These are phyloP conservation scores for Melitaea cinxia DNA, from an alignment of 1,140 invertebrate genomes.

Conservation along the genomic window DNA sequence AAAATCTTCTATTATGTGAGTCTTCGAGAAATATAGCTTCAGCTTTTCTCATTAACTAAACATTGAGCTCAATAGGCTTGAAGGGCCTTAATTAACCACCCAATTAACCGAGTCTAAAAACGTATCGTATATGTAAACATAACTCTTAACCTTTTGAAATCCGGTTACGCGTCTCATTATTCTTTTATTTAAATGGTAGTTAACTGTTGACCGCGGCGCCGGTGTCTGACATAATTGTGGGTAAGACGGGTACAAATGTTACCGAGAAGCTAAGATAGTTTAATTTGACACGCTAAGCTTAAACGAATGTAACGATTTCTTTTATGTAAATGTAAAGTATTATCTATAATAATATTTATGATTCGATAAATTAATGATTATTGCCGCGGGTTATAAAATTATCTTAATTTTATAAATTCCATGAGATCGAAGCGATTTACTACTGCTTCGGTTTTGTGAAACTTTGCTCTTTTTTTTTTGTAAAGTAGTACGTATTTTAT, in stretches of 20 bases:
- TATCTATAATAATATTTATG: background rate
- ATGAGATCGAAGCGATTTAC: background rate
- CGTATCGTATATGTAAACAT: slow-evolving; percentile 55
- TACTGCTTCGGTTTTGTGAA: background rate
- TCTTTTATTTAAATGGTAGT: slow-evolving; percentile 67
- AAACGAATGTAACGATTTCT: slow-evolving; percentile 58
- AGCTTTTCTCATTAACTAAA: slow-evolving; percentile 46
- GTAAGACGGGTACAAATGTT: slow-evolving; percentile 73
- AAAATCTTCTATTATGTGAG: slow-evolving; percentile 85
- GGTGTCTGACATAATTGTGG: slow-evolving; percentile 65
- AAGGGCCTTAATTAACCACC: slow-evolving; percentile 49
- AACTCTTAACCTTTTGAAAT: slow-evolving; percentile 59
- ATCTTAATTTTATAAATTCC: slow-evolving; percentile 2
- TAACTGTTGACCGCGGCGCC: slow-evolving; percentile 60
- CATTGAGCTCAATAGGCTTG: slow-evolving; percentile 29
- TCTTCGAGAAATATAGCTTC: slow-evolving; percentile 60
- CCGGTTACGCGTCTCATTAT: slow-evolving; percentile 61
- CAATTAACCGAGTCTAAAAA: slow-evolving; percentile 58
- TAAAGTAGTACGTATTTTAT: no score
- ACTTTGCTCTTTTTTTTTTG: background rate
- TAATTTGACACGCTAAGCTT: slow-evolving; percentile 65
- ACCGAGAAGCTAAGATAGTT: slow-evolving; percentile 55
- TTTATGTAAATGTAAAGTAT: slow-evolving; percentile 18
- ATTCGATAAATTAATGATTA: background rate
- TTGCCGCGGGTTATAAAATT: background rate